Evolutionary conservation across 2,797 vertebrate species (phyloP), one percentile per base, ranked within the genome.

Genomic region (Lagocephalus sceleratus): DNA sequence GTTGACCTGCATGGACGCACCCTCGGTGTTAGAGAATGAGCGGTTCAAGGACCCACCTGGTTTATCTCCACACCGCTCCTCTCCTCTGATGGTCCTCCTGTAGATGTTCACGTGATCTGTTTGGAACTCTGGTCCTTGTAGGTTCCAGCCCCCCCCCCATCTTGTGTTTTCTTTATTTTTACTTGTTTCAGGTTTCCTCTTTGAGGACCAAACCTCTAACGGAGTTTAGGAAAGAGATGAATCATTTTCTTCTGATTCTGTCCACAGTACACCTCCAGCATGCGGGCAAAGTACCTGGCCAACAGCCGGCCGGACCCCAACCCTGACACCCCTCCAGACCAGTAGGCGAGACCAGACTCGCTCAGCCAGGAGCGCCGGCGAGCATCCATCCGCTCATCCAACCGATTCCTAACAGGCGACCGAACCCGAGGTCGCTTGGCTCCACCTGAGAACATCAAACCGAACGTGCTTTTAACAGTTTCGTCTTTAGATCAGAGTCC

Each of bases 271-370:
- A 98, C 97, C 64, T 98, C 95, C 91, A 99, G 97, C 92, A 99
- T 99, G 97, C 93, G 97, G 87, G 96, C 94, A 43, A 99, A 99
- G 91, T 99, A 99, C 92, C 94, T 99, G 85, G 97, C 97, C 83
- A 97, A 94, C 79, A 93, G 93, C 86, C 50, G 47, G 63, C 92
- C 93, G 7, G 93, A 94, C 68, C 90, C 93, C 80, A 94, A 80
- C 89, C 89, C 93, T 79, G 93, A 81, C 88, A 91, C 65, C 62
- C 80, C 88, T 16, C 46, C 85, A 0, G 67, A 90, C 38, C 92
- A 92, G 71, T 94, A 93, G 87, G 86, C 74, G 7, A 17, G 65
- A 16, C 62, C 7, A 46, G 57, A 54, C 50, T 32, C 14, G 0
- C 43, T 61, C 26, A 4, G n/a, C 32, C 75, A 58, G 61, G 49